phyloP scores from a whole-genome alignment of 1,140 invertebrate species.

The Musca domestica region DNA sequence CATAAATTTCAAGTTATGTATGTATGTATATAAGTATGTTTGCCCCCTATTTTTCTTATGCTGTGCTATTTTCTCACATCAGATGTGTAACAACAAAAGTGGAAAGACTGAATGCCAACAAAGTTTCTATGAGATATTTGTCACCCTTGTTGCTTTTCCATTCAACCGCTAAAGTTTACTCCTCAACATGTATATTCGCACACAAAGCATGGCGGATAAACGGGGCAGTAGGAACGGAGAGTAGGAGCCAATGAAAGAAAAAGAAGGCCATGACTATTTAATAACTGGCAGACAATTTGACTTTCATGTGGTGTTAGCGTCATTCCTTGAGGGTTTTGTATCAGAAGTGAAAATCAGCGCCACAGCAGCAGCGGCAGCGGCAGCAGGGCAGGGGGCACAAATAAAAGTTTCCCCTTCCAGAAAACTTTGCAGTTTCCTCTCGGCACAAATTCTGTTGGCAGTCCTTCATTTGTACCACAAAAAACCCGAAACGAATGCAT shows the following conservation, averaged over 20 bases:
- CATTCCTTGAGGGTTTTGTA: background rate
- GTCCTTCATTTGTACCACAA: background rate
- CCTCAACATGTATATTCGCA: too few species aligned
- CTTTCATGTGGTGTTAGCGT: background rate
- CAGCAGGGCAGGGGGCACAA: too few species aligned
- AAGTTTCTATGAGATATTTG: constrained; percentile 15
- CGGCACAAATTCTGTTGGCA: background rate
- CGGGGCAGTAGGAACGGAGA: background rate
- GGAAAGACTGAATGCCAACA: background rate
- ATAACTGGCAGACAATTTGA: constrained; percentile 3
- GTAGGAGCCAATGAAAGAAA: background rate
- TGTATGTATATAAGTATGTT: too few species aligned
- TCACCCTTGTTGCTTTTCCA: constrained; percentile 15
- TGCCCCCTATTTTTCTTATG: too few species aligned
- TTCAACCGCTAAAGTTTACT: constrained; percentile 7
- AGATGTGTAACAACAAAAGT: too few species aligned
- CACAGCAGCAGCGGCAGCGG: too few species aligned
- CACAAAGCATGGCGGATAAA: background rate
- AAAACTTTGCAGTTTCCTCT: too few species aligned
- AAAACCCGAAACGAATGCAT: too few species aligned
- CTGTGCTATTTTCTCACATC: too few species aligned
- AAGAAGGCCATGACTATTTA: background rate
- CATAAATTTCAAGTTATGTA: constrained; percentile 2
- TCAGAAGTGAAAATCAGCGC: constrained; percentile 6
- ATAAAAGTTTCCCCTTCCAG: too few species aligned